Conservation (phyloP, 2,888 invertebrate genomes). For the Eupeodes luniger region DNA sequence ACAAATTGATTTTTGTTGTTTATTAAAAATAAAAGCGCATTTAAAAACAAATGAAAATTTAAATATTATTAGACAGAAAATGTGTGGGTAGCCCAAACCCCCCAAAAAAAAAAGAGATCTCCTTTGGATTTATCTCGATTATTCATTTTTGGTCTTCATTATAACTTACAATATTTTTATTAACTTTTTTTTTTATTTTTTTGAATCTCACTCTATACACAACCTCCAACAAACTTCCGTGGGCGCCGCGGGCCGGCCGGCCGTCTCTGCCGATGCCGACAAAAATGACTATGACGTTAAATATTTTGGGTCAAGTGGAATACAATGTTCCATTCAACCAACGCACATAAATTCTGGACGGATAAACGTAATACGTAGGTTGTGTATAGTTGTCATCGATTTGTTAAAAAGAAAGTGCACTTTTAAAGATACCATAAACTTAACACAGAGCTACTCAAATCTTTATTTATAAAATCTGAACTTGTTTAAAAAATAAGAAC, state of each 20-base stretch:
- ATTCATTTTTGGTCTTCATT: conserved; percentile 11
- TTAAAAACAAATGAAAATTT: not conserved
- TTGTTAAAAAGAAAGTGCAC: conserved; percentile 51
- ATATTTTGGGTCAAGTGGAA: conserved; percentile 61
- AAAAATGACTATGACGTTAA: not conserved
- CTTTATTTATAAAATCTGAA: conserved; percentile 23
- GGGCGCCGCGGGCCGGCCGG: conserved; percentile 32
- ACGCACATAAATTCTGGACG: not conserved
- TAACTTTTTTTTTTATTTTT: not conserved
- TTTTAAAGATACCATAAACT: not conserved
- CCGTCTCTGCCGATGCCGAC: not conserved
- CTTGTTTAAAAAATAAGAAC: conserved; percentile 10
- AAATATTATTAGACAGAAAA: not conserved
- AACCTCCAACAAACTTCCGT: conserved; percentile 25
- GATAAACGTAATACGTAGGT: conserved; percentile 18
- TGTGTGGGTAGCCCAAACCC: conserved; percentile 8
- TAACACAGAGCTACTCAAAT: not conserved
- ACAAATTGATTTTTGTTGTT: no score
- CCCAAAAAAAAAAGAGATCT: no score
- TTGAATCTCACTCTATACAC: not conserved
- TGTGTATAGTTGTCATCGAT: conserved; percentile 47
- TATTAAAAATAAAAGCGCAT: not conserved
- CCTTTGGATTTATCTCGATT: not conserved
- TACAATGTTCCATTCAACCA: conserved; percentile 5
- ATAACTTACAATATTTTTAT: conserved; percentile 2